Base-by-base conservation (phyloP, 2,797 vertebrate species). In the Spinus pinus region DNA sequence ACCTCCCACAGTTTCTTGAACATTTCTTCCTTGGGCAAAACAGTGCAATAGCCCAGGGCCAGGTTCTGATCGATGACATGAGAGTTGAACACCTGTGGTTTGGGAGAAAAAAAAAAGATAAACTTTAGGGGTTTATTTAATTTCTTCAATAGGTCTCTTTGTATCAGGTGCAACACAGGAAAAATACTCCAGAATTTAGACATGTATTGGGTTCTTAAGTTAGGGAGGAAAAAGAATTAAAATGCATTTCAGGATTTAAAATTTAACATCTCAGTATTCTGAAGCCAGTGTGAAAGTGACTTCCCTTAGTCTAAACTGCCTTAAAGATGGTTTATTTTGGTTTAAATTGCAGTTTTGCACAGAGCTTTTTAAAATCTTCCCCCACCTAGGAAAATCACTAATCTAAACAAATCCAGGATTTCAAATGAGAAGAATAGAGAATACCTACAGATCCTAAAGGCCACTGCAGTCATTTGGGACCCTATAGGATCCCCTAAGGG, bases 1-100 rank as follows among this genome's bases (percentile, higher is more conserved):
- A 99, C 98, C 86, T 99, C 98, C 99, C 99, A 99, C 51, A 99
- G 97, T 74, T 98, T 98, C 94, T 98, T 98, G 94, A 99, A 98
- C 69, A 98, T 98, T 4, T 98, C 98, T 46, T 98, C 95, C 95
- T 98, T 98, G 44, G 98, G 97, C 79, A 99, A 96, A 58, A 99
- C 92, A 2, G 98, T 99, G 93, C 99, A 99, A 47, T 99, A 99
- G 23, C 98, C 99, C 65, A 99, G 88, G 7, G 99, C 99, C 96
- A 99, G 96, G 66, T 98, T 97, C 81, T 98, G 98, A 82, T 99
- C 99, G 7, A 99, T 98, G 88, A 98, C 91, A 67, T 98, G 99
- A 97, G 98, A 99, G 96, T 99, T 99, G 70, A 99, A 99, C 62
- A 99, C 98, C 99, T 99, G 79, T 4, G 12, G 44, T 56, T 89